Base-by-base conservation (phyloP, 2,113 vertebrate genomes). In the Promerops cafer region DNA sequence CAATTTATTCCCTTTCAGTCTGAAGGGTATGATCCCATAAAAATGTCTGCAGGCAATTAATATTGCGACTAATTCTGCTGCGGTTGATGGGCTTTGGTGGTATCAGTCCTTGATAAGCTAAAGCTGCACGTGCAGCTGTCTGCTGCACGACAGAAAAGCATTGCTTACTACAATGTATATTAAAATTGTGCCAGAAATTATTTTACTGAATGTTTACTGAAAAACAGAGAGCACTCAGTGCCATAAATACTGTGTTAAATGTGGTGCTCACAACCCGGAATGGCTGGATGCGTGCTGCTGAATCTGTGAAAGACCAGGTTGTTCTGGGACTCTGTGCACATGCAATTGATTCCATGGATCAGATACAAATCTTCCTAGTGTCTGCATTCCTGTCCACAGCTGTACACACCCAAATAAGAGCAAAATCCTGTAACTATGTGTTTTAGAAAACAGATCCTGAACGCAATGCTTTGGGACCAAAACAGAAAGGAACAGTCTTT, bases 201-300 rank as follows among this genome's bases (percentile, higher is more conserved):
- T 83, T 70, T 63, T 66, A 35, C 16, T 42, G 64, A 64, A 3
- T 61, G 71, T 40, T 81, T n/a, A n/a, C n/a, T 70, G 70, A 61
- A 33, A 83, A 89, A 1, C 3, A 85, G 39, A 64, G 50, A 84
- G 31, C 11, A 39, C 11, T 57, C 22, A 21, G 20, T 24, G 27
- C 40, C n/a, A 49, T 45, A 76, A 79, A 79, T 49, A 9, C 13
- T 4, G 28, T 40, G 40, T 39, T 42, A 37, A 31, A 50, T 5
- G 39, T 8, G 50, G 13, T 13, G 39, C 27, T 70, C 39, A 35
- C 27, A 45, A 3, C n/a, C n/a, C 0, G 0, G 18, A 27, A 30
- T 19, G 30, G 16, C 8, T 49, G 70, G 37, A 39, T 3, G 4
- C 7, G 19, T 56, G 31, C 23, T 76, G 45, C 65, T 49, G 37